phyloP scores from a whole-genome alignment of 2,797 vertebrate genomes.

The Pipistrellus pygmaeus region DNA sequence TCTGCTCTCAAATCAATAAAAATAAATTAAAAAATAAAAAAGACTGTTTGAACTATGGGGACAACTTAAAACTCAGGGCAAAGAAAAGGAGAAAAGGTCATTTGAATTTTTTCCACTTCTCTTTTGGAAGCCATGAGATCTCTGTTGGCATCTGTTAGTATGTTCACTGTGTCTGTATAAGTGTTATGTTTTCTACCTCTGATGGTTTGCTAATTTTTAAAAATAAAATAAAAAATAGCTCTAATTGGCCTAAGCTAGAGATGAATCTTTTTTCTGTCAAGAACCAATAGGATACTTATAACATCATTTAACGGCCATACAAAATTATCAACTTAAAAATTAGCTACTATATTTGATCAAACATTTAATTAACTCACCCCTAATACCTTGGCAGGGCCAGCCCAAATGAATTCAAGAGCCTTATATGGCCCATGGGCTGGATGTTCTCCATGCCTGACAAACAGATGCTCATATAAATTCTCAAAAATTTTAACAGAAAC shows the following conservation, averaged over 20 bases:
- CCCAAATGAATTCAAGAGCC: too few relatives aligned
- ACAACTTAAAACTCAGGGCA: background rate
- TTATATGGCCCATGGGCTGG: too few relatives aligned
- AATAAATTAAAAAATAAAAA: too few relatives aligned
- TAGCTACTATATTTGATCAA: background rate
- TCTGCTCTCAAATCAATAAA: too few relatives aligned
- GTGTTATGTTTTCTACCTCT: background rate
- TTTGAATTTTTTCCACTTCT: background rate
- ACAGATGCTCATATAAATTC: background rate
- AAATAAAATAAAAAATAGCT: background rate
- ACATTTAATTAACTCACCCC: too few relatives aligned
- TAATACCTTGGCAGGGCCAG: too few relatives aligned
- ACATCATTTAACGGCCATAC: background rate
- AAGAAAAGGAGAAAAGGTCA: background rate
- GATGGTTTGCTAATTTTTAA: background rate
- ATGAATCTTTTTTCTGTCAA: background rate
- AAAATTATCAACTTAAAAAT: background rate
- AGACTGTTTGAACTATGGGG: background rate
- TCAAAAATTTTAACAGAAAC: background rate
- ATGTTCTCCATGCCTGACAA: background rate
- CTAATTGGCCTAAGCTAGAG: background rate
- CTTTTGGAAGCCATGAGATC: background rate
- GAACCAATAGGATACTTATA: background rate
- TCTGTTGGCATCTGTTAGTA: background rate
- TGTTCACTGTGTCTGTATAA: background rate